phyloP scores from a whole-genome alignment of 2,797 vertebrate genomes.

The Propithecus deckenii region DNA sequence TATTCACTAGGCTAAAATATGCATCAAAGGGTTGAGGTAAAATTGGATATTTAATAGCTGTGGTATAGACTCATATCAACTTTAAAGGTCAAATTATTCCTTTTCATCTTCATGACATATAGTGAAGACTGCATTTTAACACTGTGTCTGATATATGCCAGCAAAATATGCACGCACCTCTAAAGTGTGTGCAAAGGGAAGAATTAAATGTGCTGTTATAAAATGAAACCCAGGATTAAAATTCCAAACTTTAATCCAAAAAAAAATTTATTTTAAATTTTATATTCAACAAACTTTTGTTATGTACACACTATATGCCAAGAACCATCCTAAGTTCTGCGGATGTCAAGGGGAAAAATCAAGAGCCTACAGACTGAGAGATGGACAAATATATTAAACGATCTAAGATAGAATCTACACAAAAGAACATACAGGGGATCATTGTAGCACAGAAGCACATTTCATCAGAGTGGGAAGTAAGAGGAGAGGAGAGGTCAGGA shows the following conservation, averaged over 20 bases:
- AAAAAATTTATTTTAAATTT: background rate
- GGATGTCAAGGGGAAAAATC: background rate
- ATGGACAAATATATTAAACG: background rate
- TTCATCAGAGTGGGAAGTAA: background rate
- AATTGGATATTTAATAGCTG: conserved; percentile 34
- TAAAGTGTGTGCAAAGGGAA: background rate
- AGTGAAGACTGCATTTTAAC: background rate
- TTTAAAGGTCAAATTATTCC: conserved; percentile 47
- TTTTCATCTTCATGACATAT: background rate
- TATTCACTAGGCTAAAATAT: conserved; percentile 40
- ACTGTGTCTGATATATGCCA: background rate
- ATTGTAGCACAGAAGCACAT: background rate
- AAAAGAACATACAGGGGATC: background rate
- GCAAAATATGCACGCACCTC: background rate
- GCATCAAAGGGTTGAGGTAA: conserved; percentile 3
- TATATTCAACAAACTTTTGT: background rate
- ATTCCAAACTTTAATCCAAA: conserved; percentile 11
- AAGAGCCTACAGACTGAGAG: background rate
- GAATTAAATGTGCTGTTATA: background rate
- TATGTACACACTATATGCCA: too few relatives aligned
- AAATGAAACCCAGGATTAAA: conserved; percentile 9
- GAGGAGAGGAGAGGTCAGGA: background rate
- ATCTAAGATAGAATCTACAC: background rate
- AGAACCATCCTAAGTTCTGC: background rate
- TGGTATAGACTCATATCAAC: background rate